Percentiles rank a stretch among this genome's conserved stretches.
These are phyloP conservation scores for Barbus barbus DNA, from an alignment of 2,113 vertebrate genomes.

Conservation along the genomic window DNA sequence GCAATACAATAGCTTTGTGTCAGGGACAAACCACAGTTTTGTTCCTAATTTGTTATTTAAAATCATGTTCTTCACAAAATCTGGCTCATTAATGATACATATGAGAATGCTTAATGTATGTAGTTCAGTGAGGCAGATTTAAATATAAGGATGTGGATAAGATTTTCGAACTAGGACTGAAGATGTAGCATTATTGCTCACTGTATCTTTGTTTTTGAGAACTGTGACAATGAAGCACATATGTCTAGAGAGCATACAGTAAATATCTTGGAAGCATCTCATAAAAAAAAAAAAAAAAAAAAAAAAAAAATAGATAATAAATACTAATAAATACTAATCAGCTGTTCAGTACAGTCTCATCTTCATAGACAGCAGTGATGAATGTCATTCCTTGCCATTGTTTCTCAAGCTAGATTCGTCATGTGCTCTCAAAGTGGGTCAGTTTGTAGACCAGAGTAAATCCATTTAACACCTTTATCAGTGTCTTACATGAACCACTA, in stretches of 20 bases:
- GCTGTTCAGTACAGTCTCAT: background rate
- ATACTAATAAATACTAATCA: background rate
- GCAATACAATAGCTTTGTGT: no score
- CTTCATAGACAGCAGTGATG: background rate
- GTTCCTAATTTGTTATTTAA: background rate
- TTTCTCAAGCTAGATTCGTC: slow-evolving; percentile 15
- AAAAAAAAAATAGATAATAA: no score
- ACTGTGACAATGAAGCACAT: background rate
- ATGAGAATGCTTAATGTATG: background rate
- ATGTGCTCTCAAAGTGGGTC: slow-evolving; percentile 32
- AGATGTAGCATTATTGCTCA: background rate
- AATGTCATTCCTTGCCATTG: background rate
- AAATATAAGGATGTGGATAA: background rate
- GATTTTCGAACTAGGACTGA: background rate
- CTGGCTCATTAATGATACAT: background rate
- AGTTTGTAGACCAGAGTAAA: slow-evolving; percentile 32
- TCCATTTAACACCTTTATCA: slow-evolving; percentile 48
- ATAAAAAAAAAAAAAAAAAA: no score
- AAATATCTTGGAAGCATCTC: background rate
- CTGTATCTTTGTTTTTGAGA: background rate
- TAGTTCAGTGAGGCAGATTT: no score
- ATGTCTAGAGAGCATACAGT: background rate
- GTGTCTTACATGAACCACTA: slow-evolving; percentile 1
- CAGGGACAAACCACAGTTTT: no score
- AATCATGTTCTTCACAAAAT: background rate